These are phyloP conservation scores for Lysandra bellargus DNA, from an alignment of 2,888 invertebrate genomes.

Conservation along the genomic window DNA sequence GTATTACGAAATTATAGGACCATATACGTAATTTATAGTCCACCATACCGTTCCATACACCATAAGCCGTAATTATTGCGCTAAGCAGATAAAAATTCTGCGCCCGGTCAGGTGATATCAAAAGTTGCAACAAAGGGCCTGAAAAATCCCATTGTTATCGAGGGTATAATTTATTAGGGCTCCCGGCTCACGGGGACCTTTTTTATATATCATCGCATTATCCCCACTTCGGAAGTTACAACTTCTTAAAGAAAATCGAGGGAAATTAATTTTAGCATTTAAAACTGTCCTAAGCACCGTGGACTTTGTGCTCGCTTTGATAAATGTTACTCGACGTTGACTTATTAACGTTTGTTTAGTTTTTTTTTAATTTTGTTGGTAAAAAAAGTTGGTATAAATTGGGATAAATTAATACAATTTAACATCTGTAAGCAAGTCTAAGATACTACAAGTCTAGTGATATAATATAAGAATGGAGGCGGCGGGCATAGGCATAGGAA, in stretches of 20 bases:
- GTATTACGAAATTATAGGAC: background rate
- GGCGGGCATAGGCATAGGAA: too few species aligned
- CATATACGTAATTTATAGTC: slow-evolving; percentile 3
- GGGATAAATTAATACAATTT: background rate
- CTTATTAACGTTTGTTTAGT: slow-evolving; percentile 43
- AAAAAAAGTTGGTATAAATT: too few species aligned
- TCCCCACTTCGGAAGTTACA: slow-evolving; percentile 79
- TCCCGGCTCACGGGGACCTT: slow-evolving; percentile 74
- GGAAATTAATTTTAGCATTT: slow-evolving; percentile 78
- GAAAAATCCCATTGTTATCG: slow-evolving; percentile 82
- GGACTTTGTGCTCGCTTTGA: slow-evolving; percentile 69
- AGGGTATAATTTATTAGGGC: slow-evolving; percentile 81
- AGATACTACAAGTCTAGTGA: too few species aligned
- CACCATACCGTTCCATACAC: background rate
- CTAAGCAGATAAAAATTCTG: slow-evolving; percentile 37
- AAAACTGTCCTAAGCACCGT: slow-evolving; percentile 74
- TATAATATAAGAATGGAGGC: too few species aligned
- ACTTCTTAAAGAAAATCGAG: slow-evolving; percentile 80
- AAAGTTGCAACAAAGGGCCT: slow-evolving; percentile 79
- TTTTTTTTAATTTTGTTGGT: slow-evolving; percentile 32
- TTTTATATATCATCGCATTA: slow-evolving; percentile 82
- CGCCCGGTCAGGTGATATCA: slow-evolving; percentile 76
- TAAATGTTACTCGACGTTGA: slow-evolving; percentile 54
- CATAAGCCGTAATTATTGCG: slow-evolving; percentile 30
- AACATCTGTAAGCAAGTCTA: background rate